These are phyloP conservation scores for Craniophora ligustri DNA, from an alignment of 2,888 invertebrate species.

Conservation along the genomic window DNA sequence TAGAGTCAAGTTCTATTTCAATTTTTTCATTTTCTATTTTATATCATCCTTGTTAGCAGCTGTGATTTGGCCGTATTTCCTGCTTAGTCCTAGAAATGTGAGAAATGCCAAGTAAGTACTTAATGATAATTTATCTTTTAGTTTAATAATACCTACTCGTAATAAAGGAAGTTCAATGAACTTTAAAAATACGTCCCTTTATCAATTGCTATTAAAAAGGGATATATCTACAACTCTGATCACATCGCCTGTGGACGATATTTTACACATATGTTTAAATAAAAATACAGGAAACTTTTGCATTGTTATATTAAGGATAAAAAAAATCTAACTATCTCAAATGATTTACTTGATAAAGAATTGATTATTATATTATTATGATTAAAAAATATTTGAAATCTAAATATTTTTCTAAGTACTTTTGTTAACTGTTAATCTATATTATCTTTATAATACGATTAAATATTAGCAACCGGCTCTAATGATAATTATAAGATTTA, in stretches of 20 bases:
- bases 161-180: too few relatives aligned
- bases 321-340: too few relatives aligned
- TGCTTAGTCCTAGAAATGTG: conserved; percentile 72
- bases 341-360: too few relatives aligned
- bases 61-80: conserved; percentile 72
- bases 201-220: too few relatives aligned
- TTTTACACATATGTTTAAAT: too few relatives aligned
- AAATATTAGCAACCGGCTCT: conserved; percentile 7
- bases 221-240: too few relatives aligned
- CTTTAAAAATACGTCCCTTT: too few relatives aligned
- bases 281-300: too few relatives aligned
- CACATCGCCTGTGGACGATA: too few relatives aligned
- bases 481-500: conserved; percentile 8
- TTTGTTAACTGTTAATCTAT: background rate
- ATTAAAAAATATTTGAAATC: background rate
- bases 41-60: conserved; percentile 55
- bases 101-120: conserved; percentile 82
- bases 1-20: conserved; percentile 68
- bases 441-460: conserved; percentile 4
- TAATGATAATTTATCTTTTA: too few relatives aligned
- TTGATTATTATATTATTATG: background rate
- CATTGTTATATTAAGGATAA: too few relatives aligned
- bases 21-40: conserved; percentile 68
- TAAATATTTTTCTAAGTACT: background rate
- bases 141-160: too few relatives aligned